phyloP scores from a whole-genome alignment of 2,113 vertebrate genomes.

The Notiomystis cincta region DNA sequence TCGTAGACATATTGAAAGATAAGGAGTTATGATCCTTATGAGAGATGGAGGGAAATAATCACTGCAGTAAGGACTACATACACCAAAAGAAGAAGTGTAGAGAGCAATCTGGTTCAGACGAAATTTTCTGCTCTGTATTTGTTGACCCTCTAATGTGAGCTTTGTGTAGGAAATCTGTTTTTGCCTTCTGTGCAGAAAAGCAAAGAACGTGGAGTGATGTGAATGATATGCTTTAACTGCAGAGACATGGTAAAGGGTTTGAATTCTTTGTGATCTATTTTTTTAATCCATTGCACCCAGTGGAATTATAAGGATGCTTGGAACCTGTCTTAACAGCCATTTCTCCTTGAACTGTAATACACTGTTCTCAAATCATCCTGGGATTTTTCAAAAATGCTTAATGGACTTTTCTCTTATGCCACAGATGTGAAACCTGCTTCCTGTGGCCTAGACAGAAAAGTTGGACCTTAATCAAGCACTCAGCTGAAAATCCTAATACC shows the following conservation, averaged over 20 bases:
- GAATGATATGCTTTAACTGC: not conserved
- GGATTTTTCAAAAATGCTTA: not conserved
- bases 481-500: not conserved
- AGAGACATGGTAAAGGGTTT: not conserved
- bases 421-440: not conserved
- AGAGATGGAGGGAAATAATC: not conserved
- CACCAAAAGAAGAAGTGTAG: not conserved
- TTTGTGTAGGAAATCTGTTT: not conserved
- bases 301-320: not conserved
- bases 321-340: not conserved
- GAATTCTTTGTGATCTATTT: not conserved
- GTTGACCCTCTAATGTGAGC: not conserved
- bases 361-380: not conserved
- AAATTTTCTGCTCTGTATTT: not conserved
- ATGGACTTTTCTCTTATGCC: not conserved
- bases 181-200: not conserved
- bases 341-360: not conserved
- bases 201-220: not conserved
- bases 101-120: not conserved
- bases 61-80: not conserved
- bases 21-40: not conserved
- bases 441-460: not conserved
- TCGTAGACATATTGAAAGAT: not conserved
- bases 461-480: not conserved
- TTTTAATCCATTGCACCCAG: not conserved